Conservation (phyloP, 2,113 vertebrate species). For the Pristiophorus japonicus region DNA sequence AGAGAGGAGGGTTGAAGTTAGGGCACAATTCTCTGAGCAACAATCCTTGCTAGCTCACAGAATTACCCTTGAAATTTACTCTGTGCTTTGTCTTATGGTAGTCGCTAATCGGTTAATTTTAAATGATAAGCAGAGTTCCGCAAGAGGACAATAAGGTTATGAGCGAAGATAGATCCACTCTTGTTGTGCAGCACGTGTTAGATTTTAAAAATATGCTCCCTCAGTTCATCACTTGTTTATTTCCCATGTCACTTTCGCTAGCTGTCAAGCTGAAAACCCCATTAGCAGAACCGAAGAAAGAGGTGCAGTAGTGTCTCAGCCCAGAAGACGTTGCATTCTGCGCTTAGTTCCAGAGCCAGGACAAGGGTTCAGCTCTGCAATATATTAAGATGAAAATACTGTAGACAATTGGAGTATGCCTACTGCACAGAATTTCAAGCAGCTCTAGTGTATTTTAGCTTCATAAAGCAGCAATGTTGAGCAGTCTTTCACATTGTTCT, state of each 20-base stretch:
- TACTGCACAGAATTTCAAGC: neutral
- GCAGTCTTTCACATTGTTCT: neutral
- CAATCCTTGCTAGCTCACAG: neutral
- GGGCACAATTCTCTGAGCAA: neutral
- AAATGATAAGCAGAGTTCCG: neutral
- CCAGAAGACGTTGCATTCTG: neutral
- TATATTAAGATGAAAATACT: neutral
- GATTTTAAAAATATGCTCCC: neutral
- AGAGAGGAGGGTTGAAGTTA: neutral
- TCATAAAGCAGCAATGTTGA: too few species aligned
- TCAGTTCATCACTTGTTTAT: neutral
- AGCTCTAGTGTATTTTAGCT: neutral
- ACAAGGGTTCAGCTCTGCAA: neutral
- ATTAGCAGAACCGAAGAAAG: conserved; percentile 18
- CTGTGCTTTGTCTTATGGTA: neutral
- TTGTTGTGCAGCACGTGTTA: neutral
- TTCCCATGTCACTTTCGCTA: neutral
- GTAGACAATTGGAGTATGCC: neutral
- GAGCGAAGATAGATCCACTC: neutral
- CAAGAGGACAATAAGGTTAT: neutral
- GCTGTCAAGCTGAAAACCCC: conserved; percentile 18
- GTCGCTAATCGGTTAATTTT: neutral
- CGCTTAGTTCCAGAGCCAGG: too few species aligned
- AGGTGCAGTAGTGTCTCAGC: neutral
- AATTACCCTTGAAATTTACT: neutral